These are phyloP conservation scores for Drosophila parabipectinata DNA, from an alignment of 1,140 invertebrate species.

Conservation along the genomic window DNA sequence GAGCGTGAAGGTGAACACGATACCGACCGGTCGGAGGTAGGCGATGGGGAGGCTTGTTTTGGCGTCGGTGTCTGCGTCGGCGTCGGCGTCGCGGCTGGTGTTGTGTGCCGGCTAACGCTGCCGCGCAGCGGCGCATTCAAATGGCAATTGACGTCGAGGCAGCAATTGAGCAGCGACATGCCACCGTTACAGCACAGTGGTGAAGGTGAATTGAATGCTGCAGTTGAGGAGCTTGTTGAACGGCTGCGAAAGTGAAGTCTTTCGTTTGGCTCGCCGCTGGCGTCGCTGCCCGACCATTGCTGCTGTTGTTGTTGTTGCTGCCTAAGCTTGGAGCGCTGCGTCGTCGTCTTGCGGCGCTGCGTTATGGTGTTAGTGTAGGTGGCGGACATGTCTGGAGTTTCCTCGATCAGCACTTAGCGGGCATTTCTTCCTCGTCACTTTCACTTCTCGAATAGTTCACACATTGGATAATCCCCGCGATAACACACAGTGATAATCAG, in stretches of 20 bases:
- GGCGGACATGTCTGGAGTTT: conserved; percentile 50
- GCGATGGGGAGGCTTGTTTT: conserved; percentile 51
- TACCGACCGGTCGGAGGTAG: conserved; percentile 46
- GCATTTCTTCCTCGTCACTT: conserved; percentile 46
- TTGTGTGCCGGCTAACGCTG: conserved; percentile 66
- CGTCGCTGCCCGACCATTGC: conserved; percentile 50
- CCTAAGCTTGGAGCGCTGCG: conserved; percentile 58
- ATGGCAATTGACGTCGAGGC: conserved; percentile 76
- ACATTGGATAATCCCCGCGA: conserved; percentile 18
- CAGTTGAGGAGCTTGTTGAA: conserved; percentile 56
- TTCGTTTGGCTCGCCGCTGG: conserved; percentile 69
- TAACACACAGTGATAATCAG: conserved; percentile 31
- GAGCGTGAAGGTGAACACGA: conserved; percentile 45
- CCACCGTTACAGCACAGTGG: conserved; percentile 77
- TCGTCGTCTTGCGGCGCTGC: conserved; percentile 68
- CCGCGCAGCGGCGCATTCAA: conserved; percentile 66
- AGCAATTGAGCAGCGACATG: conserved; percentile 70
- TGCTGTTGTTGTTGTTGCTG: conserved; percentile 51
- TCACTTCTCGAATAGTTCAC: conserved; percentile 52
- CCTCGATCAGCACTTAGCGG: conserved; percentile 18
- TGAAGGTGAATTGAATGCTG: conserved; percentile 55
- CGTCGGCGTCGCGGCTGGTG: conserved; percentile 36
- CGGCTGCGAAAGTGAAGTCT: conserved; percentile 81
- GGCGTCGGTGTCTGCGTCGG: conserved; percentile 41
- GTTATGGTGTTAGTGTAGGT: conserved; percentile 60